phyloP scores from a whole-genome alignment of 2,888 invertebrate species.

The Linnaemya vulpina region DNA sequence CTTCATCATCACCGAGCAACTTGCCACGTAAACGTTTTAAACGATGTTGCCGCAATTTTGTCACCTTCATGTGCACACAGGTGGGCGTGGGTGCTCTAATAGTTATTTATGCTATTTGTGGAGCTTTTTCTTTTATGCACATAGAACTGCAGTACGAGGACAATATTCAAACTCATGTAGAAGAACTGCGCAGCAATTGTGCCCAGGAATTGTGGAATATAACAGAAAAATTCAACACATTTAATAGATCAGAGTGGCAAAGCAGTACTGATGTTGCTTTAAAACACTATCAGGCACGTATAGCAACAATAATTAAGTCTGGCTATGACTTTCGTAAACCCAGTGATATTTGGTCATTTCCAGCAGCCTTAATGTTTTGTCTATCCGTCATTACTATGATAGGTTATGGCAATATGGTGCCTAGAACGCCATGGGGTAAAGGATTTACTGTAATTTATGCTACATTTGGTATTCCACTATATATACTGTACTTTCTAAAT shows the following conservation, averaged over 20 bases:
- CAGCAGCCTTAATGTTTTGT: slow-evolving; percentile 94
- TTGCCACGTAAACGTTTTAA: slow-evolving; percentile 90
- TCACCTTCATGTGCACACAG: slow-evolving; percentile 96
- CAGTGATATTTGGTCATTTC: slow-evolving; percentile 92
- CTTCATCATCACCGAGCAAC: slow-evolving; percentile 86
- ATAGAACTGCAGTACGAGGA: slow-evolving; percentile 87
- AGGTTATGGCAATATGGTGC: slow-evolving; percentile 94
- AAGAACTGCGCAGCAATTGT: slow-evolving; percentile 85
- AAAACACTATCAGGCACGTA: slow-evolving; percentile 87
- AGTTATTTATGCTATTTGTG: slow-evolving; percentile 93
- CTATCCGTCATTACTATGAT: slow-evolving; percentile 96
- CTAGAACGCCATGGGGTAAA: slow-evolving; percentile 92
- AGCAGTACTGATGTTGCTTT: slow-evolving; percentile 86
- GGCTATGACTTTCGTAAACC: slow-evolving; percentile 89
- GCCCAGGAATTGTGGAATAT: slow-evolving; percentile 88
- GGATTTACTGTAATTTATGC: slow-evolving; percentile 93
- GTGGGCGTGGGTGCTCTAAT: slow-evolving; percentile 94
- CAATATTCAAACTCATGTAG: slow-evolving; percentile 84
- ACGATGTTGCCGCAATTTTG: slow-evolving; percentile 92
- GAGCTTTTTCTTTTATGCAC: slow-evolving; percentile 91
- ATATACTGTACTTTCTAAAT: slow-evolving; percentile 93
- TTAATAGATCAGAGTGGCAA: slow-evolving; percentile 87
- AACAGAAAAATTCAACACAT: slow-evolving; percentile 87
- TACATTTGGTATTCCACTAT: slow-evolving; percentile 93
- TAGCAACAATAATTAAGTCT: slow-evolving; percentile 86